Percentiles rank a stretch among this genome's conserved stretches.
phyloP scores from a whole-genome alignment of 2,113 vertebrate genomes.

The Cyanoderma ruficeps region DNA sequence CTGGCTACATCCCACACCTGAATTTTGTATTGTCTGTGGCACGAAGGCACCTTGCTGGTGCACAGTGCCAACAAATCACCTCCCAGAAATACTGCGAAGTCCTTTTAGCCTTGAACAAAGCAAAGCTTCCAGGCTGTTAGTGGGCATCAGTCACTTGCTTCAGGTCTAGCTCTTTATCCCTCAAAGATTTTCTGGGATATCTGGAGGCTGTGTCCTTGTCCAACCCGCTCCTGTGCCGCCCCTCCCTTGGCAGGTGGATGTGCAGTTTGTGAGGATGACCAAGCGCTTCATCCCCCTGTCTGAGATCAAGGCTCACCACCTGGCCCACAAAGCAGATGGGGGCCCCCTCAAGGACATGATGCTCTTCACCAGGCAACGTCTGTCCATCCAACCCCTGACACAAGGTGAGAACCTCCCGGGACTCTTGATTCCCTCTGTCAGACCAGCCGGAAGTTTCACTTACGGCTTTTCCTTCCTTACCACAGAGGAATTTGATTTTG shows the following conservation, averaged over 20 bases:
- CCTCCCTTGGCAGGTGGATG: slow-evolving; percentile 82
- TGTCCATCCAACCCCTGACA: slow-evolving; percentile 91
- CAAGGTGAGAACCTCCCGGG: slow-evolving; percentile 70
- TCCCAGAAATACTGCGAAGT: not conserved
- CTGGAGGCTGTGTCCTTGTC: not conserved
- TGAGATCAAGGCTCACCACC: slow-evolving; percentile 87
- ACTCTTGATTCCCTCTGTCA: not conserved
- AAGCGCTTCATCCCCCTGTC: slow-evolving; percentile 88
- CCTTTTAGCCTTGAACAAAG: not conserved
- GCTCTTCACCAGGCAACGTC: slow-evolving; percentile 86
- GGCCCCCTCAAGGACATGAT: slow-evolving; percentile 85
- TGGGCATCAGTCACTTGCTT: not conserved
- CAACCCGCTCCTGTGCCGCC: not conserved
- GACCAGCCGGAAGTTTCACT: not conserved
- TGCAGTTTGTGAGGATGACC: slow-evolving; percentile 89
- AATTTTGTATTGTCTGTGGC: not conserved
- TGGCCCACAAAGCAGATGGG: slow-evolving; percentile 77
- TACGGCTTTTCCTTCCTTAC: not conserved
- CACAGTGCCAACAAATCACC: not conserved
- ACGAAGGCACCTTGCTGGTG: not conserved
- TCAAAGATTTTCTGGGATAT: rapidly evolving
- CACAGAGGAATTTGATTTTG: slow-evolving; percentile 91
- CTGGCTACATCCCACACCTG: not conserved
- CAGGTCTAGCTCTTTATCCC: not conserved
- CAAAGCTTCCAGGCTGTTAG: not conserved